Conservation (phyloP, 2,113 vertebrate genomes). For the Myodes glareolus region DNA sequence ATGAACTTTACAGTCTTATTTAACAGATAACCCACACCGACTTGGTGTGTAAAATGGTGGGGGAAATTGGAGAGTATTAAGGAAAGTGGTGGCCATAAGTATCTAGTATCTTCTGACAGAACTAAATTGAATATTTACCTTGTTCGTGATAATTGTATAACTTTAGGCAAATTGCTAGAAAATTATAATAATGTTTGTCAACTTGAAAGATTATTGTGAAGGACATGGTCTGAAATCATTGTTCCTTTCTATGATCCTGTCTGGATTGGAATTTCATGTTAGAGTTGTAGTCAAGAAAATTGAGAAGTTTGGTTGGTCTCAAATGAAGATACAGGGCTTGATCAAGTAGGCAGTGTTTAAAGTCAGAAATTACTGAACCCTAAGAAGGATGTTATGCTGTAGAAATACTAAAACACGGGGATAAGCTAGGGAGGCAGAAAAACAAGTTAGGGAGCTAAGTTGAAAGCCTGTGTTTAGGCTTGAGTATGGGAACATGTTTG, state of each 20-base stretch:
- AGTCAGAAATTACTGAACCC: not conserved
- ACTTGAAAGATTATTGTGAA: not conserved
- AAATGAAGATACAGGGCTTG: not conserved
- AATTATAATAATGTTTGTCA: not conserved
- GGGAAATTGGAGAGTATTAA: not conserved
- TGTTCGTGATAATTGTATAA: not conserved
- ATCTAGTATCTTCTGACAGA: not conserved
- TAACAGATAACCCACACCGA: not conserved
- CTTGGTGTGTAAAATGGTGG: not conserved
- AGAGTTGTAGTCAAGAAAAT: not conserved
- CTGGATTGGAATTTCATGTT: not conserved
- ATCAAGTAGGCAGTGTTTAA: not conserved
- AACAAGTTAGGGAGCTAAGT: not conserved
- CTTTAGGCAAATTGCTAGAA: not conserved
- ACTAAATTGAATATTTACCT: not conserved
- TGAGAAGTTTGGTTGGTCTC: not conserved
- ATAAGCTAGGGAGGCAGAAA: not conserved
- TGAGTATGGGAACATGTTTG: not conserved
- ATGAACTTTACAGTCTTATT: not conserved
- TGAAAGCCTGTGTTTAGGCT: not conserved
- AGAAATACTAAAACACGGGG: constrained; percentile 7
- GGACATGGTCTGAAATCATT: not conserved
- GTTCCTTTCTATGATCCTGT: not conserved
- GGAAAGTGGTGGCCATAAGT: not conserved
- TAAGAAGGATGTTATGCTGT: not conserved